Percentiles rank a stretch among this genome's conserved stretches.
These are phyloP conservation scores for Lutraria rhynchaena DNA, from an alignment of 1,140 invertebrate species.

Conservation along the genomic window DNA sequence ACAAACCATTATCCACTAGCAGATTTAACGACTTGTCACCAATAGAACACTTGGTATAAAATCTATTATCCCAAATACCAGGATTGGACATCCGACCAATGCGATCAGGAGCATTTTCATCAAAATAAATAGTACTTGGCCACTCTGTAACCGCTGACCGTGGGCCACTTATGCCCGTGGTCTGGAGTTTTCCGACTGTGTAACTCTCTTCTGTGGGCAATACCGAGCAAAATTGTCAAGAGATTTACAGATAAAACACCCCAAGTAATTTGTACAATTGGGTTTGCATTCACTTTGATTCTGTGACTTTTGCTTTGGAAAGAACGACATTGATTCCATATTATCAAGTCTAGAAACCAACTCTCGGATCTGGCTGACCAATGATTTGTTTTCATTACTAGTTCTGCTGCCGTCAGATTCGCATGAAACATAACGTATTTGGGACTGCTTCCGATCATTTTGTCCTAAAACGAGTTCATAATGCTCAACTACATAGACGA, in stretches of 20 bases:
- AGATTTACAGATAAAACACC: constrained; percentile 26
- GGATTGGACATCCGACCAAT: background rate
- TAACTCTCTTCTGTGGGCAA: background rate
- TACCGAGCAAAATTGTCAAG: constrained; percentile 24
- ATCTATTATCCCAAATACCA: constrained; percentile 15
- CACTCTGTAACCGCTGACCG: background rate
- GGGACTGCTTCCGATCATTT: no score
- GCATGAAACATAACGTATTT: background rate
- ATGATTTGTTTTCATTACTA: constrained; percentile 1
- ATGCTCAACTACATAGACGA: background rate
- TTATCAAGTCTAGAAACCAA: no score
- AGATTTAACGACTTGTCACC: background rate
- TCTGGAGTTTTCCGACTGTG: constrained; percentile 37
- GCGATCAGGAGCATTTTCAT: background rate
- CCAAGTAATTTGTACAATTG: constrained; percentile 37
- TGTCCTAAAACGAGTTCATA: background rate
- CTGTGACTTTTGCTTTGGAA: no score
- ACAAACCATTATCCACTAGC: constrained; percentile 29
- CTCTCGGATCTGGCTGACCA: no score
- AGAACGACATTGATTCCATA: no score
- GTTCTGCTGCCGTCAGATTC: background rate
- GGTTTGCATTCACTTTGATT: no score
- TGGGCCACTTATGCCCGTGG: constrained; percentile 23
- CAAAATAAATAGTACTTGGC: background rate
- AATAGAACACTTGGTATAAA: constrained; percentile 11